Base-by-base conservation (phyloP, 2,113 vertebrate genomes). In the Calidris pygmaea region DNA sequence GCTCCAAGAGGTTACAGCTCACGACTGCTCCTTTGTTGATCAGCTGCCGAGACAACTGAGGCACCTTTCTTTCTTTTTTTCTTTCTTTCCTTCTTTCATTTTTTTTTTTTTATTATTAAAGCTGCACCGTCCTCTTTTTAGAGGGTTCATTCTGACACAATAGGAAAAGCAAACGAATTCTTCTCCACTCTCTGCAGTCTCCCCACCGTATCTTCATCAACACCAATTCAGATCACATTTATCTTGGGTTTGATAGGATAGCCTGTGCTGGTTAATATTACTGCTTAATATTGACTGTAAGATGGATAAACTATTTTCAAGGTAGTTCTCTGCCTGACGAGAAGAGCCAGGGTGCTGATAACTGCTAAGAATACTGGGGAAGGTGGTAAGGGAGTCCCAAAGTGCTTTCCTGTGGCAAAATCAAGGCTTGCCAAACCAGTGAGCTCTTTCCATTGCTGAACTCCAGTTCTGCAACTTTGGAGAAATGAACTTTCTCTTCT, bases 21-120 rank as follows among this genome's bases (percentile, higher is more conserved):
- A 98, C 98, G 98, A 98, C 98, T 99, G 99, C 99, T 99, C 98
- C 99, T 99, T 99, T 99, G 99, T 99, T 99, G 99, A 99, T 99
- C 99, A 99, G 99, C 99, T 98, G 97, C 98, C 93, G 97, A 98
- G 98, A 98, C 98, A 98, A 98, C 98, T 97, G 95, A 98, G 97
- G 98, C 96, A 98, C 98, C 98, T 98, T 98, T 98, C 98, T 97
- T 97, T 97, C 96, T 97, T 96, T 97, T 95, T 94, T 94, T 85
- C 72, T 74, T 90, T 78, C 75, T 84, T 93, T 93, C 95, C 53
- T 94, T 96, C 94, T 95, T 97, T 95, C 84, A 56, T 73, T 72
- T 75, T 62, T 78, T 75, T 91, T 62, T 60, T 84, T 79, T 87
- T 90, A 55, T 98, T 98, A 97, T 98, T 98, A 98, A 98, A 98